Evolutionary conservation across 2,113 vertebrate species (phyloP), one percentile per base, ranked within the genome.

Genomic region (Vulpes vulpes): DNA sequence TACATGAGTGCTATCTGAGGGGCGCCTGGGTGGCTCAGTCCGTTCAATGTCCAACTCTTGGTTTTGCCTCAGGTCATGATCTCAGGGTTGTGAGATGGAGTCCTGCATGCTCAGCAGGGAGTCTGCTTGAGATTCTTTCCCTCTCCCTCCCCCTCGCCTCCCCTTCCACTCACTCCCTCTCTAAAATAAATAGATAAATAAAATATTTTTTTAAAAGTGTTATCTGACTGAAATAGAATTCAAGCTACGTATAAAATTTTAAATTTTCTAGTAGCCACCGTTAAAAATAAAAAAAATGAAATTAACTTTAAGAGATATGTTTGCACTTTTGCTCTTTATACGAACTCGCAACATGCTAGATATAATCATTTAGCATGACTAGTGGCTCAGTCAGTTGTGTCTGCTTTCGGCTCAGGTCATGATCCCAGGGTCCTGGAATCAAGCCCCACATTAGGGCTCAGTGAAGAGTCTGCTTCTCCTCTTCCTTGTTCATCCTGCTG

Each of bases 41-140:
- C 0, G 25, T 51, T 16, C 25, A 30, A 8, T 8, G 0, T 5
- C 74, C 14, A 16, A 15, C 74, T 78, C 32, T n/a, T 69, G 67
- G 67, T 35, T 35, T 78, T 4, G 0, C 25, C 74, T 69, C 25
- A 51, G 43, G 43, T 30, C 43, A 30, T 30, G 43, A 49, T 76
- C 74, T 51, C 3, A 1, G 12, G 7, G 23, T 76, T 2, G 6
- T 49, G 73, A 49, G 43, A 16, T 1, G 1, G 25, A 51, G 74
- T 43, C 23, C 73, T 3, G 1, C 3, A 17, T 69, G 67, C 67
- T 35, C 17, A 19, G 32, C 1, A 8, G 32, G 67, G 67, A 51
- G 23, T 15, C 73, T 27, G 73, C 38, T 74, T 74, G 14, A 15
- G 73, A 27, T 27, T 76, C 73, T 51, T 23, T 74, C 22, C 6